Base-by-base conservation (phyloP, 1,140 invertebrate genomes). In the Lepidotrigona ventralis region DNA sequence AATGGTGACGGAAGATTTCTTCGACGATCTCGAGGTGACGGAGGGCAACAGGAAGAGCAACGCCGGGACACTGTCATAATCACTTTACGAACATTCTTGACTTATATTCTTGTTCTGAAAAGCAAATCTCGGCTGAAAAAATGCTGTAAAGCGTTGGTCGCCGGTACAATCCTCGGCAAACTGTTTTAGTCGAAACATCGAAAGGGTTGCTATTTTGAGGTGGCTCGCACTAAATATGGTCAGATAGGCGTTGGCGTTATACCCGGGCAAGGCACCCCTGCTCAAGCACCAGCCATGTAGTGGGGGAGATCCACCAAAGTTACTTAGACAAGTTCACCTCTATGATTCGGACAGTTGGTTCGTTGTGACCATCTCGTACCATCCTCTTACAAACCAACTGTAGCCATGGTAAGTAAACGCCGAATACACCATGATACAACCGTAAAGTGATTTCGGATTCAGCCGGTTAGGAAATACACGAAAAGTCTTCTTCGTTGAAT, bases 141-240 rank as follows among this genome's bases (percentile, higher is more conserved):
- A 71, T 51, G 85, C 76, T 56, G 76, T 19, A 33, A 74, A 63
- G 68, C 66, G 21, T 39, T 64, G n/a, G 53, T 66, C 29, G 17
- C 12, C 80, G 54, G 72, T 74, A 90, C 81, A 69, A 74, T 86
- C 84, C 85, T 87, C 82, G 77, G 89, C 90, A 88, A 91, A 92
- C 91, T 91, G 91, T 92, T 92, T 92, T 92, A 92, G 91, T 92
- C 86, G 90, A 92, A 91, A 90, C 86, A 80, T 86, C 85, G 87
- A 90, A 91, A 91, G 90, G 90, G 90, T 86, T 89, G 91, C 91
- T 92, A 92, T 92, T 92, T 93, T 90, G 86, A 93, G 92, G 89
- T 86, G 80, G 90, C 92, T 92, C 93, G 90, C 89, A 93, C 94
- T 94, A 94, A 93, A 94, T 94, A 94, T 94, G 93, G 93, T 94